phyloP scores from a whole-genome alignment of 2,888 invertebrate species.

The Torymus texanus region DNA sequence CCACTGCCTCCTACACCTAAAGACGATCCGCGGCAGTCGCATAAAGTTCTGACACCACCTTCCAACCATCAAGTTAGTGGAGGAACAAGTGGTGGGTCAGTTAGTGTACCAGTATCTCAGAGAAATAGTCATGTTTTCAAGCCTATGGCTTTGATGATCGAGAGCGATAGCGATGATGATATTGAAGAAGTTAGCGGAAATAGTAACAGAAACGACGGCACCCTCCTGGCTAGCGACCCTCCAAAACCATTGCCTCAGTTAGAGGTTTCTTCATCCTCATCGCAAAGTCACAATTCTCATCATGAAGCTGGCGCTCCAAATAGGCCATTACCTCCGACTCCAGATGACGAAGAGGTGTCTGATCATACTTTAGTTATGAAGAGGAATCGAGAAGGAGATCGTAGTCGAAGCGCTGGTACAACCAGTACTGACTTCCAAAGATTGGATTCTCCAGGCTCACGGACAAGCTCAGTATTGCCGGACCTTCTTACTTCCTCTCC shows the following conservation, averaged over 20 bases:
- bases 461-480: constrained; percentile 95
- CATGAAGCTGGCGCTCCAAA: constrained; percentile 86
- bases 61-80: constrained; percentile 73
- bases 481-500: constrained; percentile 95
- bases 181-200: constrained; percentile 89
- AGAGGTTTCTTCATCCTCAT: constrained; percentile 71
- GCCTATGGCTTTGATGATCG: constrained; percentile 83
- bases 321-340: constrained; percentile 94
- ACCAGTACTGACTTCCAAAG: constrained; percentile 76
- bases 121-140: constrained; percentile 91
- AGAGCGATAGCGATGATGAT: constrained; percentile 83
- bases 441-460: constrained; percentile 78
- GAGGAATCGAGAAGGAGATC: constrained; percentile 82
- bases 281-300: constrained; percentile 72
- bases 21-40: constrained; percentile 76
- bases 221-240: constrained; percentile 95
- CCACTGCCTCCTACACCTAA: constrained; percentile 91
- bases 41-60: constrained; percentile 73
- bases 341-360: constrained; percentile 91
- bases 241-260: constrained; percentile 90
- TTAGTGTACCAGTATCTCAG: constrained; percentile 80
- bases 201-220: constrained; percentile 94
- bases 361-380: constrained; percentile 95
- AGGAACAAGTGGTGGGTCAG: constrained; percentile 66
- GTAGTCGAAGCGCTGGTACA: constrained; percentile 74